Conservation (phyloP, 2,797 vertebrate species). For the Rousettus madagascariensis region DNA sequence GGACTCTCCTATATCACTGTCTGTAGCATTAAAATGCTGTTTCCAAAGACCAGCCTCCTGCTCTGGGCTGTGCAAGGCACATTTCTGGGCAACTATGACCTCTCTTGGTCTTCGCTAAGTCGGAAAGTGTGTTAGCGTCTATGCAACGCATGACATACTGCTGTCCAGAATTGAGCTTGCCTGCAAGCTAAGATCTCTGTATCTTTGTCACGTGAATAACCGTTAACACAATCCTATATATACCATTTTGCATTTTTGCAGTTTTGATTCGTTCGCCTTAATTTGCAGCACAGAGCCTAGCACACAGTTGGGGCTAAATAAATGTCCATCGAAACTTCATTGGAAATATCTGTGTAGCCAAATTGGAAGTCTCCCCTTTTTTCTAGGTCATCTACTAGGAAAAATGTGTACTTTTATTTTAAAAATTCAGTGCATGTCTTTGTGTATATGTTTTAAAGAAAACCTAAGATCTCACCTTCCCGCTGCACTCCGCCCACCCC, state of each 20-base stretch:
- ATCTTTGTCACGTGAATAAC: background rate
- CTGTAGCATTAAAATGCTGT: background rate
- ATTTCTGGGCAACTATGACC: background rate
- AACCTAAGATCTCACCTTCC: background rate
- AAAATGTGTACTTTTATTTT: background rate
- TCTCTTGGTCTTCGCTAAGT: background rate
- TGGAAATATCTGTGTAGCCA: background rate
- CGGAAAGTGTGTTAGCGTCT: background rate
- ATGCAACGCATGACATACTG: background rate
- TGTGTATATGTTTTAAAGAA: background rate
- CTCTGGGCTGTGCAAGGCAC: background rate
- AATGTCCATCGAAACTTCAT: background rate
- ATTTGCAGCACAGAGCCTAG: background rate
- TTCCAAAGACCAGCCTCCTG: background rate
- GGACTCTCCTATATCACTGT: background rate
- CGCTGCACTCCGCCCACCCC: no score
- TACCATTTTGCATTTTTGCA: background rate
- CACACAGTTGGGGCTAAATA: background rate
- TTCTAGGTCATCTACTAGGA: background rate
- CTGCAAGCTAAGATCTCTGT: background rate
- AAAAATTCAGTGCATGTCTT: background rate
- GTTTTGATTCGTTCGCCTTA: background rate
- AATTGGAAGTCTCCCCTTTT: background rate
- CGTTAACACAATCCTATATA: background rate
- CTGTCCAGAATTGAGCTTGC: background rate